Base-by-base conservation (phyloP, 1,140 invertebrate species). In the Belonocnema kinseyi region DNA sequence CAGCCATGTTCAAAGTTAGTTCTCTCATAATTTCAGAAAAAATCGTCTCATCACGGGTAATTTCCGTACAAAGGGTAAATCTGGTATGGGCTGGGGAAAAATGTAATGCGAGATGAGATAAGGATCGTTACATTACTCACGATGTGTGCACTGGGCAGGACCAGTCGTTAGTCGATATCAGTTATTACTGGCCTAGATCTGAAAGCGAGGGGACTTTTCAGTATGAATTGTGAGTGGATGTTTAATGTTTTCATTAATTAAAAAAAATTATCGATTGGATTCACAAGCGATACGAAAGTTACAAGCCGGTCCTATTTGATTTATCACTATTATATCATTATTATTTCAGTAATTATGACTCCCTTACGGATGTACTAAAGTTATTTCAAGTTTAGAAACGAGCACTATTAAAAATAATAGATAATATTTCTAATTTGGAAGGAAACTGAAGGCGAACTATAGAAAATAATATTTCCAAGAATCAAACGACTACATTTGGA, bases 31-130 rank as follows among this genome's bases (percentile, higher is more conserved):
- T 66, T 66, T 40, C 26, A 16, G 12, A 66, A 66, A 66, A 66
- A 66, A 46, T 66, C 61, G 14, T 14, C 61, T 40, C 8, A 40
- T 66, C 26, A 40, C 10, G n/a, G 61, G 26, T 66, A 66, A 66
- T 66, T 66, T 66, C 14, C 7, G 61, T 7, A 66, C 40, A 66
- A 66, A 66, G n/a, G 26, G 16, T 33, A 14, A 21, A 61, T 33
- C 58, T 33, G 58, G 33, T 66, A 16, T 14, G 8, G 16, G 26
- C 61, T 46, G 10, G 14, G 61, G 61, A 16, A 66, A 40, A 66
- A 66, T 66, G 40, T 66, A 40, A 66, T 66, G 40, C n/a, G 26
- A 40, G n/a, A 40, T 33, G 26, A 66, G 61, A 66, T 66, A 66
- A 40, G 16, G 58, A 66, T 66, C 58, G 58, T 66, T 66, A 40